Conservation (phyloP, 1,140 invertebrate species). For the Subanguina moxae region DNA sequence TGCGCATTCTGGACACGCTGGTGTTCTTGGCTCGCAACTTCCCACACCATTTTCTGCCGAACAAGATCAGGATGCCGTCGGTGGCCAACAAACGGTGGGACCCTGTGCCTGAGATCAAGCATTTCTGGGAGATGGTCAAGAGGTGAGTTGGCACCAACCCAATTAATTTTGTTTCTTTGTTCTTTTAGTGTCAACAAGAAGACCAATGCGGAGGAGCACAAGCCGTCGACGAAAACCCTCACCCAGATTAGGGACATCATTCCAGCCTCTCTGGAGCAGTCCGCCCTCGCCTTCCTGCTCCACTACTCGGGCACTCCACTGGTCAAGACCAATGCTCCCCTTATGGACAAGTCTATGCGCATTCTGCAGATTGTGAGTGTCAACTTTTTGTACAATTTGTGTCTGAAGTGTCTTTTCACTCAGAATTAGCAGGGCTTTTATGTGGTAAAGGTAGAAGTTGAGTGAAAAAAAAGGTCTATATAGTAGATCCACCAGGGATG, state of each 20-base stretch:
- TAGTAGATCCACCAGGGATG: too few species aligned
- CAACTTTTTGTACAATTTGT: neutral
- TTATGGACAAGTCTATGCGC: conserved; percentile 7
- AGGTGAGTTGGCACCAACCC: conserved; percentile 31
- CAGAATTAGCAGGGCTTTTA: too few species aligned
- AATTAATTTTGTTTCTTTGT: too few species aligned
- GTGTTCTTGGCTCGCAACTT: conserved; percentile 32
- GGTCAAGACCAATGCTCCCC: neutral
- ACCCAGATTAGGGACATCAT: conserved; percentile 15
- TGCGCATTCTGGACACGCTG: conserved; percentile 38
- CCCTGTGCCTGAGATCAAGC: conserved; percentile 3
- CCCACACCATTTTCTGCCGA: conserved; percentile 40
- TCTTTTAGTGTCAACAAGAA: conserved; percentile 33
- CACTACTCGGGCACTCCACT: neutral
- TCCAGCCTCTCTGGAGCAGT: conserved; percentile 19
- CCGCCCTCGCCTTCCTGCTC: conserved; percentile 18
- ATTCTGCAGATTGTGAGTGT: conserved; percentile 12
- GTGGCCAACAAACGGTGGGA: conserved; percentile 1
- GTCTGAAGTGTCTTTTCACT: too few species aligned
- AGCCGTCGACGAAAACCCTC: neutral
- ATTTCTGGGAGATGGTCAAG: conserved; percentile 33
- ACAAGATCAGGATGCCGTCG: conserved; percentile 9
- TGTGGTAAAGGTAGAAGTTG: too few species aligned
- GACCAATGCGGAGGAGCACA: conserved; percentile 9
- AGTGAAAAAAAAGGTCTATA: too few species aligned